Evolutionary conservation across 2,113 vertebrate species (phyloP).

Genomic region (Antechinus flavipes): DNA sequence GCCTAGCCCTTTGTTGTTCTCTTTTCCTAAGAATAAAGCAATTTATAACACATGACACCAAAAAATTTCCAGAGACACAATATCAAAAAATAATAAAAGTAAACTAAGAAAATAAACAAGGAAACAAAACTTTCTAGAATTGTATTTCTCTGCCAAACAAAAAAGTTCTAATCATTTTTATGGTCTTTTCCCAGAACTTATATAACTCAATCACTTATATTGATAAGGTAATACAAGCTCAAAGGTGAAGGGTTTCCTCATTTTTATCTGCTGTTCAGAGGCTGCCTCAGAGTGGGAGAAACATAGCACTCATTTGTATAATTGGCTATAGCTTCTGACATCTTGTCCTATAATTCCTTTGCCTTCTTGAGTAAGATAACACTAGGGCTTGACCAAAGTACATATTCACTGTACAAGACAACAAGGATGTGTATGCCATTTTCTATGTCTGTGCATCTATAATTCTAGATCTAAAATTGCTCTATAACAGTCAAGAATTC

Average conservation of each 20-base stretch:
- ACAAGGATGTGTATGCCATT: no score
- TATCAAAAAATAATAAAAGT: background rate
- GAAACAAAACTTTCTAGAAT: background rate
- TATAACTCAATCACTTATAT: background rate
- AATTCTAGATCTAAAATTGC: background rate
- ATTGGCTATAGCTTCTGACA: background rate
- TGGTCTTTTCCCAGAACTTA: background rate
- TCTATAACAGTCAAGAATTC: background rate
- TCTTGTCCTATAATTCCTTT: no score
- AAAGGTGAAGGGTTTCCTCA: background rate
- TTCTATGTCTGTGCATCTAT: background rate
- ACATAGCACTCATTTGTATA: background rate
- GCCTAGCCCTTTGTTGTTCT: background rate
- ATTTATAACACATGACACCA: background rate
- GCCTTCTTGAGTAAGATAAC: no score
- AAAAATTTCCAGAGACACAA: background rate
- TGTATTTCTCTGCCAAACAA: background rate
- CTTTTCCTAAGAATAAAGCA: background rate
- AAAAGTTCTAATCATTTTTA: background rate
- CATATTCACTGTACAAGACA: no score
- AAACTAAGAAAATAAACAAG: background rate
- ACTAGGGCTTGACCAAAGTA: no score
- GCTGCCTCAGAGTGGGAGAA: background rate
- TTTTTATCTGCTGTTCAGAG: background rate
- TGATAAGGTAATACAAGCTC: background rate